Base-by-base conservation (phyloP, 1,140 invertebrate genomes). In the Ylistrum balloti region DNA sequence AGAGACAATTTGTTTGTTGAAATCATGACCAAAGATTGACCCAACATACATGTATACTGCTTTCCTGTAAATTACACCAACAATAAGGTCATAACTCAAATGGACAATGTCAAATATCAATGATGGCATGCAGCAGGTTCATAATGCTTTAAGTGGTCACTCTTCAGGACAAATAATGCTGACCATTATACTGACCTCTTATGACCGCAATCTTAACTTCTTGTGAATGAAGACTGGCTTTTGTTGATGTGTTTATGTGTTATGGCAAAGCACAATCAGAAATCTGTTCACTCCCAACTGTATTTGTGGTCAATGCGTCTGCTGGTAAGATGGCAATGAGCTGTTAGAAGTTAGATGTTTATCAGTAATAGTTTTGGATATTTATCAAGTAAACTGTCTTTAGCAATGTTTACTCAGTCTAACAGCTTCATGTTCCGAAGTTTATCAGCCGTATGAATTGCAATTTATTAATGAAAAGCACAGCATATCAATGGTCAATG, bases 21-120 rank as follows among this genome's bases (percentile, higher is more conserved):
- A n/a, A 74, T 74, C 56, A 74, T 74, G 56, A 11, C 56, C 56
- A 74, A 74, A 74, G 56, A 28, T 74, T 74, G 9, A 74, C 56
- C 56, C 56, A 74, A n/a, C n/a, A n/a, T n/a, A 28, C n/a, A 28
- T 17, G n/a, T 22, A 74, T 74, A n/a, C n/a, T n/a, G n/a, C n/a
- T n/a, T 28, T n/a, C 28, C n/a, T n/a, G 56, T 74, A 28, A 74
- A 74, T 74, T 28, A 74, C 56, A 45, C 41, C 41, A 45, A 17
- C 41, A 45, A 17, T 0, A 45, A 74, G 56, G n/a, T 74, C 56
- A 74, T 74, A 74, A 74, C 56, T 74, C 56, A 74, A 74, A 74
- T n/a, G 28, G 17, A 74, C 5, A n/a, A 28, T 74, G 9, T 74
- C 56, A 74, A 74, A 74, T 74, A 74, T 74, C 3, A 74, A 0